These are phyloP conservation scores for Brachionus rubens DNA, from an alignment of 1,140 invertebrate species.

Conservation along the genomic window DNA sequence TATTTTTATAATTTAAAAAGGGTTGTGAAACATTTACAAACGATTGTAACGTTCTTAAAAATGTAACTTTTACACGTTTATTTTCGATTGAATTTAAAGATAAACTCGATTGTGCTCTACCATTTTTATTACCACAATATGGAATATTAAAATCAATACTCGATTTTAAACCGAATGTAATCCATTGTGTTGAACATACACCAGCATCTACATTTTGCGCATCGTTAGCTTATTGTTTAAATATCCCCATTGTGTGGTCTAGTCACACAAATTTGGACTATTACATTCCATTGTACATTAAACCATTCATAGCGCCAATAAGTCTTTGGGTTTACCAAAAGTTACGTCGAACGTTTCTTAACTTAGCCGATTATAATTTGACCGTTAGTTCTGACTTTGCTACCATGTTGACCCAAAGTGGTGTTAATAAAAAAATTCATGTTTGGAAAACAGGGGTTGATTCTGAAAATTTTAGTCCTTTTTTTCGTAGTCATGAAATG, in stretches of 20 bases:
- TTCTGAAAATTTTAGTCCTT: slow-evolving; percentile 32
- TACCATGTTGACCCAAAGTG: background rate
- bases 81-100: slow-evolving; percentile 42
- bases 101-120: slow-evolving; percentile 29
- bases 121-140: slow-evolving; percentile 41
- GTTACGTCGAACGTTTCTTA: slow-evolving; percentile 12
- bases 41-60: background rate
- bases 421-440: slow-evolving; percentile 14
- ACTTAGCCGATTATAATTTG: slow-evolving; percentile 23
- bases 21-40: slow-evolving; percentile 23
- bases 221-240: background rate
- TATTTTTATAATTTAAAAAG: too few species aligned
- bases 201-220: slow-evolving; percentile 34
- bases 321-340: slow-evolving; percentile 1
- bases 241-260: slow-evolving; percentile 46
- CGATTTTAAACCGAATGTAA: slow-evolving; percentile 40
- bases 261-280: slow-evolving; percentile 35
- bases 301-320: background rate
- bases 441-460: slow-evolving; percentile 47
- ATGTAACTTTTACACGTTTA: slow-evolving; percentile 7
- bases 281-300: slow-evolving; percentile 42
- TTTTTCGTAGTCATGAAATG: background rate
- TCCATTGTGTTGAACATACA: slow-evolving; percentile 40
- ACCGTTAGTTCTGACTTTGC: slow-evolving; percentile 44
- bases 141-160: slow-evolving; percentile 14